A percentile compares a stretch with the other conserved stretches of the same genome.
Evolutionary conservation across 2,797 vertebrate species (phyloP).

Genomic region (Pipistrellus nathusii): DNA sequence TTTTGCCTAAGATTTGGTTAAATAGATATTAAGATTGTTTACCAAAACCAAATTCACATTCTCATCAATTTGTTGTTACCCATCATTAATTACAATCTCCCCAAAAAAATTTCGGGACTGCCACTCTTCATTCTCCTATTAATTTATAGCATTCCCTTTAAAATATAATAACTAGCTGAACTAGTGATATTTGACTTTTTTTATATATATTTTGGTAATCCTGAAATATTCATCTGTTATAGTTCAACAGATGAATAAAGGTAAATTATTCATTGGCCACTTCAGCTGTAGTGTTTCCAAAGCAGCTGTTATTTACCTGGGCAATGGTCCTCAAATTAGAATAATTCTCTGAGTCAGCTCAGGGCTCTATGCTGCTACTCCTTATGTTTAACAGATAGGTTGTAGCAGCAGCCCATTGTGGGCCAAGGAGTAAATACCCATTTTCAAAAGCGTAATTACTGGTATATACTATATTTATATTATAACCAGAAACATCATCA

Average conservation of each 20-base stretch:
- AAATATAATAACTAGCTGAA: slow-evolving; percentile 32
- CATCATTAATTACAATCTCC: not conserved
- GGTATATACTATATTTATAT: slow-evolving; percentile 35
- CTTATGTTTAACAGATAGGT: slow-evolving; percentile 74
- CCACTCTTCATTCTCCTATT: not conserved
- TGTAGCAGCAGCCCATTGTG: slow-evolving; percentile 46
- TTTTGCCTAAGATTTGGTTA: slow-evolving; percentile 56
- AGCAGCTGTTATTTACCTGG: slow-evolving; percentile 76
- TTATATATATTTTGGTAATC: not conserved
- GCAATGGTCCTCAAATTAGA: slow-evolving; percentile 66
- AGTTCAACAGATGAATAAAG: slow-evolving; percentile 45
- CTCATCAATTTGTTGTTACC: slow-evolving; percentile 31
- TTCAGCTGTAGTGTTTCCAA: slow-evolving; percentile 67
- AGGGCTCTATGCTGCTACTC: slow-evolving; percentile 61
- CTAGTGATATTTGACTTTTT: not conserved
- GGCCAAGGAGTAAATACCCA: slow-evolving; percentile 62
- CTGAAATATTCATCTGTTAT: slow-evolving; percentile 47
- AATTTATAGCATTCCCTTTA: slow-evolving; percentile 3
- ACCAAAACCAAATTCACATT: slow-evolving; percentile 33
- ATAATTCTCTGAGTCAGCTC: slow-evolving; percentile 70
- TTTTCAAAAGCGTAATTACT: slow-evolving; percentile 64
- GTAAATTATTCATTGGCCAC: slow-evolving; percentile 65
- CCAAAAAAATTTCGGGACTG: not conserved
- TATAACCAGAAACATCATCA: slow-evolving; percentile 47
- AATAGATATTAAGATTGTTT: slow-evolving; percentile 28